phyloP scores from a whole-genome alignment of 2,888 invertebrate genomes.

The Dasypogon diadema region DNA sequence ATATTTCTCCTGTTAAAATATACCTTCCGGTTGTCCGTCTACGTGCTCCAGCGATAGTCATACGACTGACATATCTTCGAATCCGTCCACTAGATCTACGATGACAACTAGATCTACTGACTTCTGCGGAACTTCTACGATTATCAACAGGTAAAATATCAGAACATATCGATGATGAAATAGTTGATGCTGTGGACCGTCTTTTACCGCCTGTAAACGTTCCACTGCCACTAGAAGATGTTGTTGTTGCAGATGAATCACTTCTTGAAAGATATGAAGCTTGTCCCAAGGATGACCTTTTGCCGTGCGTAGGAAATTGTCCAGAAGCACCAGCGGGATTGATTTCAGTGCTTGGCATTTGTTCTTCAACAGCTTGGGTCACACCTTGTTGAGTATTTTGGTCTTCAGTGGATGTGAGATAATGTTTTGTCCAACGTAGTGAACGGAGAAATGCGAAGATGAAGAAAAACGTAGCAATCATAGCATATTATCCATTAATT shows the following conservation, averaged over 20 bases:
- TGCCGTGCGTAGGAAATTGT: slow-evolving; percentile 60
- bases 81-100: slow-evolving; percentile 67
- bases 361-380: slow-evolving; percentile 1
- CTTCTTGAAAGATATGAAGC: slow-evolving; percentile 64
- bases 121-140: slow-evolving; percentile 67
- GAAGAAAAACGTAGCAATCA: slow-evolving; percentile 69
- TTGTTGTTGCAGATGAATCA: slow-evolving; percentile 68
- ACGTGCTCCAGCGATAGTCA: slow-evolving; percentile 67
- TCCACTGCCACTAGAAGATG: slow-evolving; percentile 65
- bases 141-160: slow-evolving; percentile 65
- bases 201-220: slow-evolving; percentile 66
- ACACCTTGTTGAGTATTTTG: slow-evolving; percentile 9
- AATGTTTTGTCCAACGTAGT: slow-evolving; percentile 65
- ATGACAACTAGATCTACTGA: slow-evolving; percentile 62
- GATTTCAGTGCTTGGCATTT: slow-evolving; percentile 2
- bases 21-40: slow-evolving; percentile 69
- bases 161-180: slow-evolving; percentile 67
- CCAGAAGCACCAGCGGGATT: slow-evolving; percentile 32
- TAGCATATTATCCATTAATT: slow-evolving; percentile 57
- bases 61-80: slow-evolving; percentile 65
- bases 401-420: background rate
- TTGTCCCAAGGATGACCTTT: slow-evolving; percentile 64
- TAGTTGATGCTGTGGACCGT: slow-evolving; percentile 67
- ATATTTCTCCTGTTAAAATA: slow-evolving; percentile 34
- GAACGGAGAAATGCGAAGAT: slow-evolving; percentile 68